These are phyloP conservation scores for Rynchops niger DNA, from an alignment of 2,113 vertebrate genomes.

Conservation along the genomic window DNA sequence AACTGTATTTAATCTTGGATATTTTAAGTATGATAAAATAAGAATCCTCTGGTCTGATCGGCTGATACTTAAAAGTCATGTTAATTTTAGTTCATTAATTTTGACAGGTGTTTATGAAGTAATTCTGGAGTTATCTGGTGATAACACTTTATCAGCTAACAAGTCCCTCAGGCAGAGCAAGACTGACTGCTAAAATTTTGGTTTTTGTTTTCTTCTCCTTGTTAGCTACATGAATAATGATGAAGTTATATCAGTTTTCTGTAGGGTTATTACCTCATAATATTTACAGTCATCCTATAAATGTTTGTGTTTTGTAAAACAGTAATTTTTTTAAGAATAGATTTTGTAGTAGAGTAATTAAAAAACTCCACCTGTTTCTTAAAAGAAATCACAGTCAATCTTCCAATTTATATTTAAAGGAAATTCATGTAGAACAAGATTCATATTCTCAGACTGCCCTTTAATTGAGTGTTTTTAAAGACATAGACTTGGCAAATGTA, in stretches of 20 bases:
- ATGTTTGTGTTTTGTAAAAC: not conserved
- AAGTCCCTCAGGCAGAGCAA: not conserved
- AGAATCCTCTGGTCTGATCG: not conserved
- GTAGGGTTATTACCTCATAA: not conserved
- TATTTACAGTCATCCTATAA: not conserved
- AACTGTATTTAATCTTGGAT: conserved; percentile 19
- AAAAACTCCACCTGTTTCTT: not conserved
- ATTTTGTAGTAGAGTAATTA: not conserved
- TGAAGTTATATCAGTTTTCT: not conserved
- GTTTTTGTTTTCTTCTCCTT: not conserved
- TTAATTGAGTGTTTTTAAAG: not conserved
- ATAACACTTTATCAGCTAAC: not conserved
- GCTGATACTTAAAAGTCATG: conserved; percentile 20
- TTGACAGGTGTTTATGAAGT: not conserved
- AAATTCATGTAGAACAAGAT: not conserved
- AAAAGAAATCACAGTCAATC: not conserved
- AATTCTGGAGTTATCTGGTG: not conserved
- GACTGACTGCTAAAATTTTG: not conserved
- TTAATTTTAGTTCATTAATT: conserved; percentile 36
- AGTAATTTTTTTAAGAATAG: not conserved
- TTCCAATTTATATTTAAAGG: not conserved
- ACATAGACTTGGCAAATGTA: not conserved
- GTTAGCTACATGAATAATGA: not conserved
- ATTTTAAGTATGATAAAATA: conserved; percentile 37
- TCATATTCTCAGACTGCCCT: not conserved